Evolutionary conservation across 2,888 invertebrate species (phyloP), one percentile per base, ranked within the genome.

Genomic region (Pollenia labialis): DNA sequence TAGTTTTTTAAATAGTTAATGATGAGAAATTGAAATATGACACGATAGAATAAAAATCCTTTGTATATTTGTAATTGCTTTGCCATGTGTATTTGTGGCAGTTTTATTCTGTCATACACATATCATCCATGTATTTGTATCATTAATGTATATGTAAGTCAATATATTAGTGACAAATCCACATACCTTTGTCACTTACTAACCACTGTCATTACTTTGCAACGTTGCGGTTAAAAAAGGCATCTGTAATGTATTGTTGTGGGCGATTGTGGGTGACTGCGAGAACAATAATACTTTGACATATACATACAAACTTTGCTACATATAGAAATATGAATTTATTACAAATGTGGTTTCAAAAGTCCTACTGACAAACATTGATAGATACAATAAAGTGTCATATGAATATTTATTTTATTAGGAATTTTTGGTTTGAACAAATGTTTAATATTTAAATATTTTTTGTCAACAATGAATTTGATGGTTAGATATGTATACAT

Each of bases 1-100:
- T 50, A 18, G 12, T 62, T 48, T 76, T 48, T 79, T 79, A 68
- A 87, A 87, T 87, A 64, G 16, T 80, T 87, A 80, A 87, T 85
- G 82, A 82, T 85, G 85, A 46, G 85, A 87, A 85, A 80, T 82
- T 71, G 32, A 72, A 79, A 87, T 76, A 60, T 79, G 87, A 79
- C 74, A 79, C 16, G 81, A 74, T 56, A 77, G 48, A 60, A 64
- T 68, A 32, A 80, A 44, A 71, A 62, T 46, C 3, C 23, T 44
- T 48, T 44, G 32, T 80, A 4, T 52, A 6, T n/a, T 69, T 42
- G 14, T 50, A 50, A 9, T 79, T 7, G 12, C 8, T 16, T 32
- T 10, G 10, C 7, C 46, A 4, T 9, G 6, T 42, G 14, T 56
- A 66, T 32, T 11, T n/a, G 6, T 60, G 16, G 9, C 42, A 52